Conservation (phyloP, 2,113 vertebrate genomes). For the Brachypodius melanocephalos region DNA sequence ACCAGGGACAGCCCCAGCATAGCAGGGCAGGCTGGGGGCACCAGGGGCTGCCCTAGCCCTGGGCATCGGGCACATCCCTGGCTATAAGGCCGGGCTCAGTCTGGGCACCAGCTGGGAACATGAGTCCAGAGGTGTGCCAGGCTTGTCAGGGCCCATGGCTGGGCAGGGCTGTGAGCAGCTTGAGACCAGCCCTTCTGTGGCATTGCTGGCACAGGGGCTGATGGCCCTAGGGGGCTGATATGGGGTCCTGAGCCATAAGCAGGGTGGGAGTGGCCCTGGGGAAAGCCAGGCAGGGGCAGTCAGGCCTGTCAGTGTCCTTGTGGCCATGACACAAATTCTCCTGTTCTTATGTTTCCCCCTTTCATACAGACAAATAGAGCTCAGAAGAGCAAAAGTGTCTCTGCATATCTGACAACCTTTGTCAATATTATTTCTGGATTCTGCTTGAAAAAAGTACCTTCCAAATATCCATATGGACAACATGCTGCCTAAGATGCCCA, state of each 20-base stretch:
- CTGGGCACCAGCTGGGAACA: fast-evolving
- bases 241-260: neutral
- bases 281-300: neutral
- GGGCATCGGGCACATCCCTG: fast-evolving
- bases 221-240: neutral
- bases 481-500: neutral
- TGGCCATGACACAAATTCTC: neutral
- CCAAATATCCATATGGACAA: neutral
- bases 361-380: neutral
- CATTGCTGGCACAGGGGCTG: neutral
- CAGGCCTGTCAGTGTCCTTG: neutral
- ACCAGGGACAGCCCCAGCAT: no score
- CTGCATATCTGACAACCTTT: neutral
- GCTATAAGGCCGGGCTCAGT: fast-evolving
- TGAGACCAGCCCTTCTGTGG: neutral
- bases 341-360: neutral
- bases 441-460: neutral
- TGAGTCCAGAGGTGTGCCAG: no score
- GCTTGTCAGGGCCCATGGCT: fast-evolving
- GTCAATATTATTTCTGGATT: neutral
- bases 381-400: neutral
- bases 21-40: neutral
- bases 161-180: neutral
- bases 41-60: neutral
- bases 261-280: neutral